Base-by-base conservation (phyloP, 53 echinoderm and acorn worm genomes). In the Echinarachnius parma region DNA sequence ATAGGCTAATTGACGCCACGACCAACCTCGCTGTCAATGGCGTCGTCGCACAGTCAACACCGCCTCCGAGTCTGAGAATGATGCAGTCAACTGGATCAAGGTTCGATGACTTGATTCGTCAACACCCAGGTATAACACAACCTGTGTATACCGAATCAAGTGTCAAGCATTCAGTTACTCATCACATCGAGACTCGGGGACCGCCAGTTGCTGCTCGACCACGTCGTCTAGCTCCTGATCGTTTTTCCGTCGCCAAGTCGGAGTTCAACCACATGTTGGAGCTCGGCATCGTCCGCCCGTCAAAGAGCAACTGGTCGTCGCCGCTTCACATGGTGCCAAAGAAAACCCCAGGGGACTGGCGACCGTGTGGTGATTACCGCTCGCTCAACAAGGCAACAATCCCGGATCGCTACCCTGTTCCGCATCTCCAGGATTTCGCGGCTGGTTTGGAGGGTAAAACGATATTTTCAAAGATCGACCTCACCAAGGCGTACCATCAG, bases 291-390 rank as follows among this genome's bases (percentile, higher is more conserved):
- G 46, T 80, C 22, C 59, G 80, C 14, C 69, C 48, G 9, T 68
- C 80, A 7, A 15, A 48, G 13, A 80, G 80, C 31, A 68, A 45
- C 48, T 80, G 80, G 68, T 62, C 68, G 7, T 67, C 67, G n/a
- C 75, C 81, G 1, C 62, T 81, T 14, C 81, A 74, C 16, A 63
- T 82, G 75, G 82, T 75, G 15, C 64, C 76, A 0, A 75, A 82
- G 45, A 61, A 62, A 27, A 49, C 75, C 16, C 35, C 39, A 11
- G 75, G 82, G 39, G 75, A 82, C 45, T 75, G 62, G 82, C 30
- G 82, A 33, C 81, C 74, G 0, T 81, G 72, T 81, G 81, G 74
- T 11, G 62, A 81, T 53, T 75, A 75, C 34, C 75, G 82, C 20
- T 53, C 55, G 15, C 82, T 82, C 7, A 82, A 82, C 31, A 39